Conservation (phyloP, 2,888 invertebrate genomes). For the Idaea straminata region DNA sequence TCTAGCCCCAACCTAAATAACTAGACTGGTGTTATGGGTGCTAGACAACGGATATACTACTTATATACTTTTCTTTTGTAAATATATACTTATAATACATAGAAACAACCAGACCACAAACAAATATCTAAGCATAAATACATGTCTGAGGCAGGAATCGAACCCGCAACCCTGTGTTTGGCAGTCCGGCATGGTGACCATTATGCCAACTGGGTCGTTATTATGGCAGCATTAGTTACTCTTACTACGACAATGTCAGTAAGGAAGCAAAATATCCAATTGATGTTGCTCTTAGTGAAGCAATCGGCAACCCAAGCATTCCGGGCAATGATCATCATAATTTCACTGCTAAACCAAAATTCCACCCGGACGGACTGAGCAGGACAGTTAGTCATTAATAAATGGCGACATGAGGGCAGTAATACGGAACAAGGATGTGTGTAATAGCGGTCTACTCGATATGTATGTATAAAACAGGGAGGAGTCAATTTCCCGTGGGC, state of each 20-base stretch:
- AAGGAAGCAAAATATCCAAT: background rate
- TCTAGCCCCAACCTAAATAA: too few relatives aligned
- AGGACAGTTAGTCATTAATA: slow-evolving; percentile 1
- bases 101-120: too few relatives aligned
- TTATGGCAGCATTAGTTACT: background rate
- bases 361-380: background rate
- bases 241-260: too few relatives aligned
- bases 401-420: background rate
- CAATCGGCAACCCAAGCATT: background rate
- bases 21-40: too few relatives aligned
- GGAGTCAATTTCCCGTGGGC: slow-evolving; percentile 52
- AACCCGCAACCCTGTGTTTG: too few relatives aligned
- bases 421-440: slow-evolving; percentile 14
- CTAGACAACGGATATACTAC: too few relatives aligned
- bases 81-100: too few relatives aligned
- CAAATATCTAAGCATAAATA: too few relatives aligned
- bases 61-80: too few relatives aligned
- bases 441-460: slow-evolving; percentile 33
- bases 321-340: background rate
- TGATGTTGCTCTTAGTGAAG: background rate
- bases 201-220: too few relatives aligned
- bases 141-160: too few relatives aligned
- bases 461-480: slow-evolving; percentile 28
- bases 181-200: too few relatives aligned
- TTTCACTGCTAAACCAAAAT: background rate